Evolutionary conservation across 2,797 vertebrate genomes (phyloP).

Genomic region (Falco naumanni): DNA sequence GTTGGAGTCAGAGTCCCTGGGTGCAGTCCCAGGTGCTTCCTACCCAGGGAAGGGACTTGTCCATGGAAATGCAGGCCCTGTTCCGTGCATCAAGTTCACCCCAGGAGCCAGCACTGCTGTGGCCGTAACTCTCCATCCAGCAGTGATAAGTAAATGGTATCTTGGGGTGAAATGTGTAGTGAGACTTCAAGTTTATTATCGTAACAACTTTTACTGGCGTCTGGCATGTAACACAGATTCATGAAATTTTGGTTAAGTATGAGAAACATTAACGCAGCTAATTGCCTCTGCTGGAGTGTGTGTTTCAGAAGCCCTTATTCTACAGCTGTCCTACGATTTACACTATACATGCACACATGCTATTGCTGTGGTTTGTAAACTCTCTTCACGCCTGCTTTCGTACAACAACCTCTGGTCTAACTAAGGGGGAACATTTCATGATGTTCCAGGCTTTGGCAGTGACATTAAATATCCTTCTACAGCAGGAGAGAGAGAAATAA

Average conservation of each 20-base stretch:
- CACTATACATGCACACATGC: not conserved
- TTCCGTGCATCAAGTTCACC: fast-evolving
- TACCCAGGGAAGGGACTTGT: not conserved
- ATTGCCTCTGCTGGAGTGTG: not conserved
- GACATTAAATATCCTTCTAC: constrained; percentile 17
- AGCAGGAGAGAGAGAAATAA: constrained; percentile 4
- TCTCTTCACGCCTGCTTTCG: not conserved
- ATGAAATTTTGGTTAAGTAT: constrained; percentile 23
- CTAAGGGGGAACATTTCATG: not conserved
- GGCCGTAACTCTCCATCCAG: fast-evolving
- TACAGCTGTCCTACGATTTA: not conserved
- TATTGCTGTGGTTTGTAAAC: not conserved
- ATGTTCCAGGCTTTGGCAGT: not conserved
- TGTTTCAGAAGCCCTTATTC: not conserved
- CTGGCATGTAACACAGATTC: not conserved
- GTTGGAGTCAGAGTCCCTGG: not conserved
- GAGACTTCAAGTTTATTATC: not conserved
- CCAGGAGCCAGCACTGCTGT: not conserved
- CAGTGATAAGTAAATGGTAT: not conserved
- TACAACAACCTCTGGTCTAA: not conserved
- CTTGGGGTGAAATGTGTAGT: not conserved
- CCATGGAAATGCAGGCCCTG: fast-evolving
- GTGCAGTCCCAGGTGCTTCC: not conserved
- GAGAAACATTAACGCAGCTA: constrained; percentile 21
- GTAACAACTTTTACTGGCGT: not conserved